Evolutionary conservation across 2,888 invertebrate genomes (phyloP).

Genomic region (Acanthosepion pharaonis): DNA sequence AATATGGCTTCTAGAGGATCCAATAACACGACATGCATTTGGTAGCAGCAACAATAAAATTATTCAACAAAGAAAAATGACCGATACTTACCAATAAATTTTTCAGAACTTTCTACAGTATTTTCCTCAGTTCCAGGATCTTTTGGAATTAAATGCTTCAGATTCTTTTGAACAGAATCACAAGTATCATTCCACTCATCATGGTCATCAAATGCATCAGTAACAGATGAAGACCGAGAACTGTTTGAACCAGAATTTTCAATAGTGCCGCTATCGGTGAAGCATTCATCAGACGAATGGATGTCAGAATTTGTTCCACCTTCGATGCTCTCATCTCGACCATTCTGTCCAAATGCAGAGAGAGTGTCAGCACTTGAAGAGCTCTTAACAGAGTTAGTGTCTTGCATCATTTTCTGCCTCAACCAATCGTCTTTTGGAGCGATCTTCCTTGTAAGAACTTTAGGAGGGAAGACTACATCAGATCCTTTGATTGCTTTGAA

Average conservation of each 20-base stretch:
- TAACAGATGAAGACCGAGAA: background rate
- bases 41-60: background rate
- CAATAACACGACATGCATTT: no score
- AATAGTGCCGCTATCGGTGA: background rate
- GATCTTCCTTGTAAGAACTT: conserved; percentile 8
- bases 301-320: background rate
- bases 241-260: background rate
- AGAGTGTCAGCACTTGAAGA: background rate
- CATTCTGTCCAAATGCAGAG: background rate
- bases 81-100: background rate
- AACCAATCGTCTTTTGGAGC: background rate
- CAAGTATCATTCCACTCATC: conserved; percentile 39
- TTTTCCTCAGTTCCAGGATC: background rate
- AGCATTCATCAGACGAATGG: conserved; percentile 37
- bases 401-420: background rate
- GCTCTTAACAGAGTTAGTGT: background rate
- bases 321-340: background rate
- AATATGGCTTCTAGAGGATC: background rate
- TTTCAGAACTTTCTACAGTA: background rate
- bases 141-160: background rate
- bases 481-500: background rate
- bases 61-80: background rate
- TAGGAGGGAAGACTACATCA: background rate
- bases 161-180: background rate
- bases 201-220: background rate